These are phyloP conservation scores for Punctoribates punctum DNA, from an alignment of 2,888 invertebrate species.

Conservation along the genomic window DNA sequence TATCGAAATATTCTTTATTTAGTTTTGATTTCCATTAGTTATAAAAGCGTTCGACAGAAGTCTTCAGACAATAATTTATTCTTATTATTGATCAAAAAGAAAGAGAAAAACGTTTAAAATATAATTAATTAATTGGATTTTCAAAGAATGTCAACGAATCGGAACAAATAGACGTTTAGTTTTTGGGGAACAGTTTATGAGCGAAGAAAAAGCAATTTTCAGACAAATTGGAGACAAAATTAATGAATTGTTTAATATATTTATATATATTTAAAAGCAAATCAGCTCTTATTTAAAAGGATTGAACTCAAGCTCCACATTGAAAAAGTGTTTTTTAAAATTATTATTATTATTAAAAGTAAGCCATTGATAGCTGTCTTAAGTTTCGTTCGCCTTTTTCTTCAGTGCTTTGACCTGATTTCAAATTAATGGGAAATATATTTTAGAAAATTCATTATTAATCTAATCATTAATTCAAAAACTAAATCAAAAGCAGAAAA, in stretches of 20 bases:
- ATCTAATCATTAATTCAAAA: neutral
- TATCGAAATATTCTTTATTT: too few relatives aligned
- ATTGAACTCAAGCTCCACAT: slow-evolving; percentile 5
- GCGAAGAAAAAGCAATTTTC: neutral
- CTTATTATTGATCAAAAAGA: neutral
- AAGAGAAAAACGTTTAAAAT: neutral
- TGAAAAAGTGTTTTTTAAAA: neutral
- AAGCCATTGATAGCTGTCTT: slow-evolving; percentile 6
- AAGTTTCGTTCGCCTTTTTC: slow-evolving; percentile 40
- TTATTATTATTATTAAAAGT: slow-evolving; percentile 22
- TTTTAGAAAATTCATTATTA: neutral
- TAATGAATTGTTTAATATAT: too few relatives aligned
- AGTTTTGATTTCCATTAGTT: neutral
- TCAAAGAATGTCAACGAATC: neutral
- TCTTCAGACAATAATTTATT: neutral
- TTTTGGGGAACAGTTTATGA: neutral
- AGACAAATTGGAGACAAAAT: too few relatives aligned
- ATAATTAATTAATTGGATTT: neutral
- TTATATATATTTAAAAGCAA: too few relatives aligned
- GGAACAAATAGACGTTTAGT: neutral
- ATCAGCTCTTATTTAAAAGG: neutral
- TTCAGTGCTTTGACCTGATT: slow-evolving; percentile 42
- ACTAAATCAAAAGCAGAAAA: neutral
- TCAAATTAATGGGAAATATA: neutral
- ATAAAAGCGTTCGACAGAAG: neutral